Base-by-base conservation (phyloP, 2,888 invertebrate species). In the Maniola hyperantus region DNA sequence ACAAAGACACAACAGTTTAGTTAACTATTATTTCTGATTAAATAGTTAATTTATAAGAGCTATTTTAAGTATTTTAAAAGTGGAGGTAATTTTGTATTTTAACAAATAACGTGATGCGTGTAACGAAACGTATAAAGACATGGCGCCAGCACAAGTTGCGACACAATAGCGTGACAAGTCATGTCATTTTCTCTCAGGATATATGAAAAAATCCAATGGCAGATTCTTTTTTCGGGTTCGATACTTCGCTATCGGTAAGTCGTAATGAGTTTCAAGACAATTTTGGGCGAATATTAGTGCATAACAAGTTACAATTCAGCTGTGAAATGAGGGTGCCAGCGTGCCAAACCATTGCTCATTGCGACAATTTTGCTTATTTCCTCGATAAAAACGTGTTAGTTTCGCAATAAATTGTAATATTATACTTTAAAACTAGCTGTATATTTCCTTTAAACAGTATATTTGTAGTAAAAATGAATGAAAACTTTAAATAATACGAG, bases 191-290 rank as follows among this genome's bases (percentile, higher is more conserved):
- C 88, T 92, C 93, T 85, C 92, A 92, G 93, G 93, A 92, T 93
- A 89, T 85, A 93, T 93, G 93, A 93, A 90, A 91, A 91, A 85
- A 85, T 88, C 91, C 89, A 95, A 97, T 97, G 96, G 96, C 96
- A 95, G 95, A 97, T 94, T 95, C 96, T 92, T 97, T 96, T 95
- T 97, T 96, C 94, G 96, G 95, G 93, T 96, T 96, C 93, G 95
- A 96, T 93, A 94, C 96, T 87, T 93, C 95, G 89, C 84, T 94
- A 93, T 95, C 95, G 93, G 96, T 96, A 92, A 96, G 95, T 94
- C 83, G 69, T 72, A 68, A 68, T 58, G 69, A 63, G 72, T 74
- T 79, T 80, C 75, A 76, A 73, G 66, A 13, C 51, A 62, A 71
- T 72, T 66, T 72, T 63, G 74, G 72, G 65, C 72, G 72, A 67